Percentiles rank a stretch among this genome's conserved stretches.
phyloP scores from a whole-genome alignment of 2,797 vertebrate genomes.

The Chelmon rostratus region DNA sequence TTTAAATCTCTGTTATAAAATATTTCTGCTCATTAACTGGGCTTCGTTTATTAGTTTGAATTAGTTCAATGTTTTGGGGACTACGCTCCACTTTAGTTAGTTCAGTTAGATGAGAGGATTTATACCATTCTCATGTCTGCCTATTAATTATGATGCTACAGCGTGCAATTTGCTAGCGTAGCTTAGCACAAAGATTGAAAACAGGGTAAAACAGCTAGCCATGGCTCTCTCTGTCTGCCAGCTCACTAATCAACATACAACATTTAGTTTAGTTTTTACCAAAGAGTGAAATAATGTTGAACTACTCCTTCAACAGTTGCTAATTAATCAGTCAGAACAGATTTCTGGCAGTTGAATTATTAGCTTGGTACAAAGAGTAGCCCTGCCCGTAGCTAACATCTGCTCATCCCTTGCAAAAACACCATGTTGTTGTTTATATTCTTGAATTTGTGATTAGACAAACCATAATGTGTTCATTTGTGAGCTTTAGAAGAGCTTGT shows the following conservation, averaged over 20 bases:
- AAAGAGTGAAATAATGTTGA: neutral
- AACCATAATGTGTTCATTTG: neutral
- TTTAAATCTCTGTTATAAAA: neutral
- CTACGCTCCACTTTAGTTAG: neutral
- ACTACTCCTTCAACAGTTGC: no score
- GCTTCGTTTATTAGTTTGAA: neutral
- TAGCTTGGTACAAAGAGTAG: neutral
- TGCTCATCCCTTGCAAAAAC: neutral
- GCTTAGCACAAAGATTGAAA: constrained; percentile 1
- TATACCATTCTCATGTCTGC: constrained; percentile 2
- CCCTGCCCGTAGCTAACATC: neutral
- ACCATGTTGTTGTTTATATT: neutral
- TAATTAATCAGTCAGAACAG: neutral
- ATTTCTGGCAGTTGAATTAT: constrained; percentile 1
- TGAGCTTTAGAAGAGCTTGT: constrained; percentile 6
- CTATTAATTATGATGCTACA: neutral
- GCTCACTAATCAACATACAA: neutral
- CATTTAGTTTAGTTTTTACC: neutral
- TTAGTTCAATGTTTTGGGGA: neutral
- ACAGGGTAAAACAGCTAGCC: neutral
- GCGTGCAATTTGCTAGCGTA: neutral
- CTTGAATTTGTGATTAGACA: neutral
- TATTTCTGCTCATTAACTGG: neutral
- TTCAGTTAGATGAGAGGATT: constrained; percentile 3
- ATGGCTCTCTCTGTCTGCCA: neutral